Evolutionary conservation across 2,113 vertebrate species (phyloP).

Genomic region (Brevimyrus niger): DNA sequence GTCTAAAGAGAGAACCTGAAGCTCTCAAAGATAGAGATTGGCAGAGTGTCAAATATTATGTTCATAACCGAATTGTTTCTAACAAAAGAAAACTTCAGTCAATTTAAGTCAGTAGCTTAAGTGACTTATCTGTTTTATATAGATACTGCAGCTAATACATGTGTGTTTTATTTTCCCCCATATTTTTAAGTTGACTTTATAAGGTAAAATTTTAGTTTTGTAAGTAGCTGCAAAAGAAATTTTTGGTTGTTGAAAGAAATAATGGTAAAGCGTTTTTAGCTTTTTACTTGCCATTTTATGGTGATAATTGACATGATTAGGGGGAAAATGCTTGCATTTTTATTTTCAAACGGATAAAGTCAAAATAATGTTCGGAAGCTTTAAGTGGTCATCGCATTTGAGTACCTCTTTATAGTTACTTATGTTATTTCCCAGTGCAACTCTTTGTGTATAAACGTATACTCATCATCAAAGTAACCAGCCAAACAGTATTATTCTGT

Average conservation of each 20-base stretch:
- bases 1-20: not conserved
- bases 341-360: too few species aligned
- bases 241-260: not conserved
- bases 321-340: too few species aligned
- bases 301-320: too few species aligned
- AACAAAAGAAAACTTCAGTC: not conserved
- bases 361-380: too few species aligned
- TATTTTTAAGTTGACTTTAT: not conserved
- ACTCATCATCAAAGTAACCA: not conserved
- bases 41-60: slow-evolving; percentile 2
- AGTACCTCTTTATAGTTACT: too few species aligned
- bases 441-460: too few species aligned
- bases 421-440: too few species aligned
- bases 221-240: not conserved
- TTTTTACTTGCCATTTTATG: too few species aligned
- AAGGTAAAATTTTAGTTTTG: not conserved
- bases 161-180: not conserved
- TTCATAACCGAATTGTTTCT: not conserved
- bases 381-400: too few species aligned
- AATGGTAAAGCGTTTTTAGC: too few species aligned
- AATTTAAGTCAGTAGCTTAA: not conserved
- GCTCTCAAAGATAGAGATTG: not conserved
- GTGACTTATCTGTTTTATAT: not conserved
- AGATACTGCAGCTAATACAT: not conserved
- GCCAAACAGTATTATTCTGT: too few species aligned